Base-by-base conservation (phyloP, 2,888 invertebrate genomes). In the Temnothorax rugatulus region DNA sequence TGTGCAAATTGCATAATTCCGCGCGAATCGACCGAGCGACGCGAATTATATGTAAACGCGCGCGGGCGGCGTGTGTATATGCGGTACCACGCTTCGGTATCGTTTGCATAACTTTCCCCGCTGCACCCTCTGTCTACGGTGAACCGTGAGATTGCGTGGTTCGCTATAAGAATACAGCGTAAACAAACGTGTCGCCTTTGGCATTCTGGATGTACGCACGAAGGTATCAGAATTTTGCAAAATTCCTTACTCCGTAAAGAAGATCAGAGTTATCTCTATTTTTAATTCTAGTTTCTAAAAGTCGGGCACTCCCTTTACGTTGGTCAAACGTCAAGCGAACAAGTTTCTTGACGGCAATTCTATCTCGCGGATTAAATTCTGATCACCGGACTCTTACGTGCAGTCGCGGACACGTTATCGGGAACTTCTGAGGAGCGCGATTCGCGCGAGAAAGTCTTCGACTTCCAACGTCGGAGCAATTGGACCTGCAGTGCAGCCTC, bases 1-100 rank as follows among this genome's bases (percentile, higher is more conserved):
- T 81, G 87, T 87, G 89, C 83, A 87, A 89, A 89, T 89, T 84
- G 89, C 83, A 82, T 84, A 87, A 87, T 89, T 89, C 75, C 75
- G 76, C 71, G 59, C 52, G 74, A 64, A 47, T 74, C 64, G 52
- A 41, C 66, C 79, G 63, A 57, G 50, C 84, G 81, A 69, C 38
- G 77, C 75, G 69, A 83, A 71, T 81, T 86, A 64, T 77, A 61
- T 25, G 81, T 50, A 21, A 18, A 52, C 57, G 71, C 54, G 59
- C 66, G 68, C 50, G 57, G 29, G 34, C 34, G 57, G 74, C 41
- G 61, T 29, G 57, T 50, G 44, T 38, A 11, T 54, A 41, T 34
- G 59, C 38, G n/a, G 9, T 41, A 29, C 54, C 52, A 69, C 29
- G 69, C 9, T 57, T 54, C 82, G 64, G 73, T 81, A 79, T 82